Base-by-base conservation (phyloP, 1,140 invertebrate genomes). In the Plodia interpunctella region DNA sequence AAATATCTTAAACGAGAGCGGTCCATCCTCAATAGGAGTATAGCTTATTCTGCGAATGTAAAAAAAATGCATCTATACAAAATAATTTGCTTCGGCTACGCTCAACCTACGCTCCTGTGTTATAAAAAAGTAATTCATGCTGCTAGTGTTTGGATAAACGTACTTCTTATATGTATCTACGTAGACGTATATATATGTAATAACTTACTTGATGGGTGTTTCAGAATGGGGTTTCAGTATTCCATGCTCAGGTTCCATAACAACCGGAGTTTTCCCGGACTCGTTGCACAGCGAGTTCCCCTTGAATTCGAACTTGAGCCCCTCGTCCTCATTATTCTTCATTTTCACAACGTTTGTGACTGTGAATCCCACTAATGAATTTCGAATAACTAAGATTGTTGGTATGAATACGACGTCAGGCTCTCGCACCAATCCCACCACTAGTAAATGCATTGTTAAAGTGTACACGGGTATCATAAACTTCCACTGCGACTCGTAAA, bases 401-500 rank as follows among this genome's bases (percentile, higher is more conserved):
- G 86, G 86, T 5, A 86, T 63, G 54, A 87, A 87, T 5, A 74
- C 62, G 2, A 88, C 79, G 5, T 83, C 70, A n/a, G 86, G 76
- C 49, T 88, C 86, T 50, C 83, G 70, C 4, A 87, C 86, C 17
- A 82, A 51, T 9, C 86, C 86, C 9, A 83, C 86, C 0, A 87
- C 78, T 38, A 87, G 52, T 20, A 87, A 54, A 63, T 82, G 72
- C 19, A 87, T 78, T 0, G 64, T 62, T 20, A 88, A 51, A 8
- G 72, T 75, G 56, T 80, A 56, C 0, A 60, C 58, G 5, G 75
- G 73, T 57, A 89, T 84, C 8, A 75, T 59, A 38, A 87, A 87
- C 57, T 84, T 85, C 87, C 86, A 88, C 59, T 80, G 78, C 0
- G 83, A 86, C 63, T 87, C 84, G 53, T 85, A 86, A 49, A 79